A percentile compares a stretch with the other conserved stretches of the same genome.
Conservation (phyloP, 2,797 vertebrate genomes). For the Urocyon cinereoargenteus region DNA sequence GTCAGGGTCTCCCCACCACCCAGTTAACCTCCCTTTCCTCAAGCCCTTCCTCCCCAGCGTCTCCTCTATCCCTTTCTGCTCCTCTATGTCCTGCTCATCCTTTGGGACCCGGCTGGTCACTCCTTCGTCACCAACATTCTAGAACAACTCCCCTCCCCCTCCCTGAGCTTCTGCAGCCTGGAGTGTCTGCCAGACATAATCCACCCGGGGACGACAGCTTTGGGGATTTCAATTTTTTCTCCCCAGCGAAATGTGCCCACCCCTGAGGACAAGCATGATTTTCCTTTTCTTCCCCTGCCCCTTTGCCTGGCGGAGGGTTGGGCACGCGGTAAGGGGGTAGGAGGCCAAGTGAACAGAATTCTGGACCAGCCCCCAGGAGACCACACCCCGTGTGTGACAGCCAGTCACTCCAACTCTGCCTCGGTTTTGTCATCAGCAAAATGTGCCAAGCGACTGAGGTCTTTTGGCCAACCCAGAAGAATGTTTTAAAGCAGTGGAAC, state of each 20-base stretch:
- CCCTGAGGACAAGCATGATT: neutral
- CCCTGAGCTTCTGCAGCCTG: neutral
- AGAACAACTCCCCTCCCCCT: neutral
- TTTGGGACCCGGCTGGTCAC: neutral
- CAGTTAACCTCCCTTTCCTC: neutral
- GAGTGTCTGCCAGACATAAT: neutral
- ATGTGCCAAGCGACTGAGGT: neutral
- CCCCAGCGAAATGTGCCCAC: neutral
- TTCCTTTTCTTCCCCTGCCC: neutral
- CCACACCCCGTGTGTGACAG: neutral
- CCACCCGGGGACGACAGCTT: neutral
- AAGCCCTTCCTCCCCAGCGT: neutral
- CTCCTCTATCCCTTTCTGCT: neutral
- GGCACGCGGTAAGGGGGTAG: neutral
- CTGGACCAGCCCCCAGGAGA: neutral
- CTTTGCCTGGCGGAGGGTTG: neutral
- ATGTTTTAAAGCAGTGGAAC: neutral
- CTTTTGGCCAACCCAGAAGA: neutral
- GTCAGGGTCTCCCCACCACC: neutral
- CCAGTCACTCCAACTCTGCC: neutral
- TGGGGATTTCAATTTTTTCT: neutral
- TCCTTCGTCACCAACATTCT: neutral
- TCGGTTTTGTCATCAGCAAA: neutral
- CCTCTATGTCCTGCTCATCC: neutral
- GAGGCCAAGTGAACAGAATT: neutral